These are phyloP conservation scores for Rhynchonycteris naso DNA, from an alignment of 2,797 vertebrate species.

Conservation along the genomic window DNA sequence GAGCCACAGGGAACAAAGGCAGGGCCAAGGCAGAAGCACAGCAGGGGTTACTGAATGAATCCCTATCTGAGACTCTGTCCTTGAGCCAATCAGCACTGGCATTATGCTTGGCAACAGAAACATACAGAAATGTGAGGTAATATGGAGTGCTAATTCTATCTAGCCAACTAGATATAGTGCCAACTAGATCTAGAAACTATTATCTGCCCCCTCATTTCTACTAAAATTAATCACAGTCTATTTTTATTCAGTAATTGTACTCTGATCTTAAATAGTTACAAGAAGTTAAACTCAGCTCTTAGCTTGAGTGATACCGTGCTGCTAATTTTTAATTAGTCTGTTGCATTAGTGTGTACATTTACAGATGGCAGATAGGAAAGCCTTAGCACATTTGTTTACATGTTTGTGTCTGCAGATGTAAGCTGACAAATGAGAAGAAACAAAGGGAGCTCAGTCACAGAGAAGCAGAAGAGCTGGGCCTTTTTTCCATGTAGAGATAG, in stretches of 20 bases:
- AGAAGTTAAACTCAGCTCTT: constrained; percentile 26
- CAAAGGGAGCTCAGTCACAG: not conserved
- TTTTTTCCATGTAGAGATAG: not conserved
- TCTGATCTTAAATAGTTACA: constrained; percentile 23
- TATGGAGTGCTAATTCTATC: not conserved
- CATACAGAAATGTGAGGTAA: constrained; percentile 12
- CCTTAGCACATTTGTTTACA: not conserved
- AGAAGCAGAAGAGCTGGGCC: not conserved
- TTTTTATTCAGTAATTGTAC: not conserved
- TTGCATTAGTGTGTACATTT: not conserved
- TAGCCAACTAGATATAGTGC: no score
- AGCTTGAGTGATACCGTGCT: not conserved
- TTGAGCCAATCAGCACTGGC: not conserved
- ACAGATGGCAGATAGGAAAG: not conserved
- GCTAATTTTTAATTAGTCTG: constrained; percentile 22
- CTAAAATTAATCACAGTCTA: constrained; percentile 29
- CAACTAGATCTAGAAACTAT: not conserved
- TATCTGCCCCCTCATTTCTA: constrained; percentile 8
- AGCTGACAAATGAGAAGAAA: constrained; percentile 31
- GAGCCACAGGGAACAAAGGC: not conserved
- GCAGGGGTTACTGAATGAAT: no score
- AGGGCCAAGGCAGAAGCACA: not conserved
- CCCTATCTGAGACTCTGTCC: no score
- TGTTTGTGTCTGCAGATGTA: not conserved
- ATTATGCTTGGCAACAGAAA: not conserved